Conservation (phyloP, 1,140 invertebrate species). For the Pollicipes pollicipes region DNA sequence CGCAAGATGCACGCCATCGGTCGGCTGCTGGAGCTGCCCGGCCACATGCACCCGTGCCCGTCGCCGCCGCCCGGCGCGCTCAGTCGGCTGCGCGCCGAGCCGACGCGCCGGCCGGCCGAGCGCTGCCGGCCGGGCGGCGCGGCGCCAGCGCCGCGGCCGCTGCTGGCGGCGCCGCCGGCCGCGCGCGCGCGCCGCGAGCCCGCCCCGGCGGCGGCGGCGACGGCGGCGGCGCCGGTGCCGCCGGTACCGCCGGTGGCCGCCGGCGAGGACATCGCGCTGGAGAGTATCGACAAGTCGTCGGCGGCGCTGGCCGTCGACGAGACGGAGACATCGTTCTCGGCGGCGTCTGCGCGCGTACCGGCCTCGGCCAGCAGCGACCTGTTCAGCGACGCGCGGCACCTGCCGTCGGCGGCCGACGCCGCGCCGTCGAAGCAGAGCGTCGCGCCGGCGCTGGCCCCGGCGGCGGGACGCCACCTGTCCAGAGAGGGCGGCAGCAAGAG, state of each 20-base stretch:
- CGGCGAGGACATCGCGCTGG: not conserved
- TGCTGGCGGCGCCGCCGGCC: not conserved
- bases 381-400: not conserved
- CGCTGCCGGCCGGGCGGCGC: too few relatives aligned
- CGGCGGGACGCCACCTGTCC: not conserved
- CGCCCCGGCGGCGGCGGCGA: too few relatives aligned
- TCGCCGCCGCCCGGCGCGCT: not conserved
- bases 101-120: too few relatives aligned
- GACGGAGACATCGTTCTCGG: not conserved
- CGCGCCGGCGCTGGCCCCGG: too few relatives aligned
- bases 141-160: too few relatives aligned
- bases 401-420: not conserved
- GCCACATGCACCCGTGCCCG: not conserved
- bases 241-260: too few relatives aligned
- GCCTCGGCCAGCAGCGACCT: not conserved
- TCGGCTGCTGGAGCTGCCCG: conserved; percentile 61
- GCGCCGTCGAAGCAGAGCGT: not conserved
- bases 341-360: not conserved
- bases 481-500: not conserved
- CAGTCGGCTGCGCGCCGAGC: not conserved
- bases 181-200: not conserved
- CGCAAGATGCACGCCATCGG: conserved; percentile 92
- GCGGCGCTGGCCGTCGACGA: not conserved
- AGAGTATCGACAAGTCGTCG: not conserved
- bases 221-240: too few relatives aligned